phyloP scores from a whole-genome alignment of 2,888 invertebrate species.

The Dolichopus griseipennis region DNA sequence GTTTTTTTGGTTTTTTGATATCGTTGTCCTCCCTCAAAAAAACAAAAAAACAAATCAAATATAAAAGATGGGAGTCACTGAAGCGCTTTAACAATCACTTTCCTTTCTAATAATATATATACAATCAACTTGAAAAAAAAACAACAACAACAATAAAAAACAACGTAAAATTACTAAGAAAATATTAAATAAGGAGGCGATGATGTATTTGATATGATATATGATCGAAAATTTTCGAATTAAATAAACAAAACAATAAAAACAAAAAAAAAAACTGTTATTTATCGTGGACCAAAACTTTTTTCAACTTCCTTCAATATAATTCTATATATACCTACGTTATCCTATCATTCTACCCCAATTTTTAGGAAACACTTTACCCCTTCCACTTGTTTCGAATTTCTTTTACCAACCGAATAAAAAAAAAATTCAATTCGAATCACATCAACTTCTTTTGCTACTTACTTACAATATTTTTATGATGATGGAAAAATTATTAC shows the following conservation, averaged over 20 bases:
- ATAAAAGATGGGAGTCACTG: too few species aligned
- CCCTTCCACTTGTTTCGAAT: too few species aligned
- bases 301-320: background rate
- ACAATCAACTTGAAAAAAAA: too few species aligned
- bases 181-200: background rate
- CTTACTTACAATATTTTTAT: background rate
- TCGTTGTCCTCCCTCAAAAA: too few species aligned
- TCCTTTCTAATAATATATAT: background rate
- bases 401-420: too few species aligned
- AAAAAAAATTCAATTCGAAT: too few species aligned
- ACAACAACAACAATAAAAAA: background rate
- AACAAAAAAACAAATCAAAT: too few species aligned
- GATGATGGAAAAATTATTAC: conserved; percentile 6
- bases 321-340: background rate
- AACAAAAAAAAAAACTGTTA: background rate
- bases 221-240: background rate
- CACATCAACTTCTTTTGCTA: background rate
- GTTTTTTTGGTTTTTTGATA: too few species aligned
- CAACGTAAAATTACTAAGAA: too few species aligned
- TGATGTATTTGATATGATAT: conserved; percentile 3
- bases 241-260: background rate
- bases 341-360: background rate
- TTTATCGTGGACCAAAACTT: background rate
- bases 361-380: background rate
- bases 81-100: too few species aligned